These are phyloP conservation scores for Aplochiton taeniatus DNA, from an alignment of 2,797 vertebrate genomes.

Conservation along the genomic window DNA sequence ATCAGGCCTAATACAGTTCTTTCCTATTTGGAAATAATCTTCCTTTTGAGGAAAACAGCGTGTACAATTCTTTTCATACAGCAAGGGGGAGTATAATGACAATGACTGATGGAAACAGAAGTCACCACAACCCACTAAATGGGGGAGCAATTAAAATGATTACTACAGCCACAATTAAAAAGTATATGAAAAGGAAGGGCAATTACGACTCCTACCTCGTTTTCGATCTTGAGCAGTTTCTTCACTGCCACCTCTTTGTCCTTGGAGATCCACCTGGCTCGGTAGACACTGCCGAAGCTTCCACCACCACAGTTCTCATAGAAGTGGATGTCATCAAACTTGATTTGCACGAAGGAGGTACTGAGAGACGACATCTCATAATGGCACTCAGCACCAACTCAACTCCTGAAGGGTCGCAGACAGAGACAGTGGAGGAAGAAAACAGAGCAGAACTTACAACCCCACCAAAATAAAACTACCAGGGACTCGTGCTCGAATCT, in stretches of 20 bases:
- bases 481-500: neutral
- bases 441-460: conserved; percentile 23
- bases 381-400: conserved; percentile 78
- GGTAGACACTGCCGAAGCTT: conserved; percentile 97
- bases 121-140: conserved; percentile 74
- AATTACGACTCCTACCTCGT: conserved; percentile 89
- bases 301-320: conserved; percentile 98
- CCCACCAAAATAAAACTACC: neutral
- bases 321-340: conserved; percentile 95
- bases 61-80: conserved; percentile 48
- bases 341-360: conserved; percentile 96
- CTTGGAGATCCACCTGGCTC: conserved; percentile 96
- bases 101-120: conserved; percentile 71
- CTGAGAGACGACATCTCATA: conserved; percentile 96
- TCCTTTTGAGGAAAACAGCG: conserved; percentile 59
- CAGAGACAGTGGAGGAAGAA: conserved; percentile 17
- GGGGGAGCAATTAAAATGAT: conserved; percentile 81
- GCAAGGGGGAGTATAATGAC: conserved; percentile 76
- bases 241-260: conserved; percentile 99
- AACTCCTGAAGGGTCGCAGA: conserved; percentile 72
- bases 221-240: conserved; percentile 99
- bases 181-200: conserved; percentile 71
- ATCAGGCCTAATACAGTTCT: conserved; percentile 70
- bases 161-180: conserved; percentile 80
- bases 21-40: conserved; percentile 73